A percentile compares a stretch with the other conserved stretches of the same genome.
Evolutionary conservation across 2,797 vertebrate genomes (phyloP).

Genomic region (Cryptoblepharus egeriae): DNA sequence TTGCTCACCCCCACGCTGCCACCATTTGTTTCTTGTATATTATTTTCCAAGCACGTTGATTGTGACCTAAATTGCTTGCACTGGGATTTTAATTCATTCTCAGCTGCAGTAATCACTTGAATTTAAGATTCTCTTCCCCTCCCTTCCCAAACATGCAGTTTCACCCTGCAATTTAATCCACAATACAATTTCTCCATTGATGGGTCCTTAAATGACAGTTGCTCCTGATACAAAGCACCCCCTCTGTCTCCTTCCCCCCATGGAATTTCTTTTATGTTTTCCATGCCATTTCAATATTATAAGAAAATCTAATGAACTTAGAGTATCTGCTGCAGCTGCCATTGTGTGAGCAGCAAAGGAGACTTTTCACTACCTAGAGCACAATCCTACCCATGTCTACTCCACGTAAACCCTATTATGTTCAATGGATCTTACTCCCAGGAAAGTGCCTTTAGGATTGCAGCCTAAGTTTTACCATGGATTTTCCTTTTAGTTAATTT

Average conservation of each 20-base stretch:
- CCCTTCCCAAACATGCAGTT: slow-evolving; percentile 4
- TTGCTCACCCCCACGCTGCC: not conserved
- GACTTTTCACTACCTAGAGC: not conserved
- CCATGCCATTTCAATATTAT: slow-evolving; percentile 15
- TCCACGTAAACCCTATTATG: too few species aligned
- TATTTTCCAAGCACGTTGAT: slow-evolving; percentile 21
- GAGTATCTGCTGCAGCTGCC: not conserved
- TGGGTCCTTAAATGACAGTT: slow-evolving; percentile 33
- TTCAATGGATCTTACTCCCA: too few species aligned
- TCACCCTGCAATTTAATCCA: slow-evolving; percentile 39
- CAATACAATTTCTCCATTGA: slow-evolving; percentile 18
- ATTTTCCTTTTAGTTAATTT: too few species aligned
- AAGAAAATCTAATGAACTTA: slow-evolving; percentile 18
- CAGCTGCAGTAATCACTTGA: slow-evolving; percentile 27
- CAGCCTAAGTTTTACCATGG: too few species aligned
- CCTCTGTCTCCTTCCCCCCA: not conserved
- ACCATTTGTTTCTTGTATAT: not conserved
- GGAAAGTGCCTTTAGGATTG: too few species aligned
- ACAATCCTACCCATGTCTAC: too few species aligned
- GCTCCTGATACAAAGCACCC: not conserved
- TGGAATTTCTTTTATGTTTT: slow-evolving; percentile 24
- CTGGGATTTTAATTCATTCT: slow-evolving; percentile 40
- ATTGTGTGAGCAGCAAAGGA: not conserved
- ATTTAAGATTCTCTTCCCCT: slow-evolving; percentile 14
- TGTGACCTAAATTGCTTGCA: slow-evolving; percentile 36